Evolutionary conservation across 2,113 vertebrate genomes (phyloP).

Genomic region (Nyctibius bracteatus): DNA sequence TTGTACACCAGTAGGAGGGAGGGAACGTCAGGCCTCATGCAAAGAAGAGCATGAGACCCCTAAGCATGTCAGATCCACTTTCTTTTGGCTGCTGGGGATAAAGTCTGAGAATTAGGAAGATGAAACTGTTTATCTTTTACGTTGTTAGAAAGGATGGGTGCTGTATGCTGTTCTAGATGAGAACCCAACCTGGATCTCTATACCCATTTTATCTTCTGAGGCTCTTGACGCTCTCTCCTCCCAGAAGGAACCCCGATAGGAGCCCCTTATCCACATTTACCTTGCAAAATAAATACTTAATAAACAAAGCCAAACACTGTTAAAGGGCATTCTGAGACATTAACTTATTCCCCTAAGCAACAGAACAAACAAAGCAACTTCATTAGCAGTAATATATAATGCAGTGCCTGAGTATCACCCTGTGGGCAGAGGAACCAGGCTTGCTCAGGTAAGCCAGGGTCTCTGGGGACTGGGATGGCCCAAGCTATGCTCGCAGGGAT

Average conservation of each 20-base stretch:
- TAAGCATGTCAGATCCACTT: background rate
- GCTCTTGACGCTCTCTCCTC: fast-evolving
- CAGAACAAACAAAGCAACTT: conserved; percentile 32
- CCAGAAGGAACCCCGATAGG: background rate
- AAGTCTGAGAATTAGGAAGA: background rate
- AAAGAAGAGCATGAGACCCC: background rate
- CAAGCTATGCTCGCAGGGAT: background rate
- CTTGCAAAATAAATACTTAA: conserved; percentile 47
- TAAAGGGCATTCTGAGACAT: conserved; percentile 13
- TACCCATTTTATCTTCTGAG: background rate
- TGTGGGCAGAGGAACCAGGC: background rate
- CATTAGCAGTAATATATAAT: background rate
- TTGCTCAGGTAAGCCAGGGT: background rate
- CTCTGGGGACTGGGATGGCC: background rate
- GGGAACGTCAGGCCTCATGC: background rate
- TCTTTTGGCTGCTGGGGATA: background rate
- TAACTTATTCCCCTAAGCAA: conserved; percentile 18
- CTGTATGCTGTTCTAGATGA: background rate
- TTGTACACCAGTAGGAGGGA: background rate
- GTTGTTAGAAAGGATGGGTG: background rate
- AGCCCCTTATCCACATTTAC: background rate
- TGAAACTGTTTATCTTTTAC: background rate
- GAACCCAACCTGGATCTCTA: background rate
- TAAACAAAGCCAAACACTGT: conserved; percentile 29
- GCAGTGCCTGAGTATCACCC: background rate